A percentile compares a stretch with the other conserved stretches of the same genome.
phyloP scores from a whole-genome alignment of 2,113 vertebrate species.

The Gavia stellata region DNA sequence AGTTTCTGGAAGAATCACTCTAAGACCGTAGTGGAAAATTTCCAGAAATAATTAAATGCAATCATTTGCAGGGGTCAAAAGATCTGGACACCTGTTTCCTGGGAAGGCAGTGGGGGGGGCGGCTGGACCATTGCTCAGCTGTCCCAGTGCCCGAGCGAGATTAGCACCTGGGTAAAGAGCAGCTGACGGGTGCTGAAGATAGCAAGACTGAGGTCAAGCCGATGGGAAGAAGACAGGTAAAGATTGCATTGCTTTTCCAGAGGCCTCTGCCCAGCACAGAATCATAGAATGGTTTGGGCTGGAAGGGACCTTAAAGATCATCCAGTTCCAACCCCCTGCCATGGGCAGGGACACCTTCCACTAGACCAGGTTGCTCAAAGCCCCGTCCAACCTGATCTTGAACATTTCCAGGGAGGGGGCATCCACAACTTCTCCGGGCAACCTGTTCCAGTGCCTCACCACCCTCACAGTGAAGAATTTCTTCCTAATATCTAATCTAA shows the following conservation, averaged over 20 bases:
- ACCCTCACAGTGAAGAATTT: background rate
- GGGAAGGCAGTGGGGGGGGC: accelerated
- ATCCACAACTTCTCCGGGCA: background rate
- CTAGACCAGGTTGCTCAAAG: background rate
- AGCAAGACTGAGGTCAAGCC: background rate
- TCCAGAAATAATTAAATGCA: background rate
- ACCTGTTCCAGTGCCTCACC: background rate
- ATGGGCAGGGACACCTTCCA: background rate
- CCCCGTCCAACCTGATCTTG: background rate
- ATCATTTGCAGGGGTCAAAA: background rate
- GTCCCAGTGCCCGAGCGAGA: background rate
- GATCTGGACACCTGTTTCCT: constrained; percentile 13
- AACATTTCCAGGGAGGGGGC: background rate
- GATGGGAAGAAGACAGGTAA: background rate
- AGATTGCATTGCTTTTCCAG: background rate
- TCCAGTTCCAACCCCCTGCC: background rate
- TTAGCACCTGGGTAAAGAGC: background rate
- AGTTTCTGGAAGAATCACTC: background rate
- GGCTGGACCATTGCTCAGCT: background rate
- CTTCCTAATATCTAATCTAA: background rate
- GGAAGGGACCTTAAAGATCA: background rate
- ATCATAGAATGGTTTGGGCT: background rate
- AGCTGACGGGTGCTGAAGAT: background rate
- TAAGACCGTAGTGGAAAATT: background rate
- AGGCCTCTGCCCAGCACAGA: background rate